Base-by-base conservation (phyloP, 2,888 invertebrate genomes). In the Zaprionus obscuricornis region DNA sequence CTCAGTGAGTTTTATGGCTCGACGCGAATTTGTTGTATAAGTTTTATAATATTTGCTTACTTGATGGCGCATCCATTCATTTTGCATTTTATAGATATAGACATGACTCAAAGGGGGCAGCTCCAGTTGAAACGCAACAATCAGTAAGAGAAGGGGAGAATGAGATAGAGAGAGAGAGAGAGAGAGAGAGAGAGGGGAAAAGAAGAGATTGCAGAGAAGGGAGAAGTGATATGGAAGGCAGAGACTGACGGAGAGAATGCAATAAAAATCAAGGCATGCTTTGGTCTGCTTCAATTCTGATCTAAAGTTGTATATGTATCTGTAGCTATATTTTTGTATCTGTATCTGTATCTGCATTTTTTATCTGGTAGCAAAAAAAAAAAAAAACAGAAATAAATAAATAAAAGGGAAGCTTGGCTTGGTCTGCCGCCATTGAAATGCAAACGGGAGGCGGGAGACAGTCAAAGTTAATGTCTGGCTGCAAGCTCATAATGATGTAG, bases 381-480 rank as follows among this genome's bases (percentile, higher is more conserved):
- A 46, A 46, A 46, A 13, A n/a, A 34, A 26, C 27, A 31, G 27
- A 27, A 14, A 40, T 8, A 26, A 17, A 42, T 27, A 26, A 8
- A 18, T 31, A 18, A 27, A 49, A 17, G 31, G 40, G 13, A 49
- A 39, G 18, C n/a, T n/a, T n/a, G n/a, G n/a, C n/a, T n/a, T n/a
- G n/a, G n/a, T n/a, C n/a, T n/a, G n/a, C n/a, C n/a, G n/a, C n/a
- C n/a, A n/a, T n/a, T n/a, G n/a, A n/a, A n/a, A n/a, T n/a, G 11
- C 13, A 33, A 40, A 50, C 36, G 37, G 60, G 46, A 43, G 62
- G 62, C 67, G 22, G 4, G 4, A 4, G 7, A 22, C 22, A 22
- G 7, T 60, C 40, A 43, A 66, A 49, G 51, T 71, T 67, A 67
- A 67, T 67, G 67, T 66, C 58, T 67, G 71, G 20, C 67, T 31